Evolutionary conservation across 2,113 vertebrate genomes (phyloP).

Genomic region (Collichthys lucidus): DNA sequence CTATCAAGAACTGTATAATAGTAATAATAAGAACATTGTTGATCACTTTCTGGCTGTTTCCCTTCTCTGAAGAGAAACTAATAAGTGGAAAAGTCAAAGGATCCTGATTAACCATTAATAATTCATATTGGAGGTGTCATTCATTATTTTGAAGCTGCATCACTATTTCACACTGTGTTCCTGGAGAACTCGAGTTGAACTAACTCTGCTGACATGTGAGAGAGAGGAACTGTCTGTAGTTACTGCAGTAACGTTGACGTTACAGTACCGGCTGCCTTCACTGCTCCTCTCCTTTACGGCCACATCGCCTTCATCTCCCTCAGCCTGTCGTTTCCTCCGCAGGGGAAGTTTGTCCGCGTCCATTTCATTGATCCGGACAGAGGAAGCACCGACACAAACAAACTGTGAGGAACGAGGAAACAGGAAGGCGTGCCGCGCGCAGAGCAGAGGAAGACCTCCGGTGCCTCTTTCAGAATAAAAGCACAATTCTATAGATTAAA

Average conservation of each 20-base stretch:
- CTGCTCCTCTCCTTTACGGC: constrained; percentile 3
- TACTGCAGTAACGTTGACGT: background rate
- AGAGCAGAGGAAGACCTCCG: background rate
- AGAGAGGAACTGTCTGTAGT: background rate
- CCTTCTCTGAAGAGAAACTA: too few relatives aligned
- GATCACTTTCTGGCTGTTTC: too few relatives aligned
- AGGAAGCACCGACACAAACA: background rate
- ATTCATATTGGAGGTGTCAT: too few relatives aligned
- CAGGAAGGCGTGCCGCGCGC: too few relatives aligned
- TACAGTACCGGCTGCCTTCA: constrained; percentile 36
- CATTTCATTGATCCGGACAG: background rate
- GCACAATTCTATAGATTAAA: background rate
- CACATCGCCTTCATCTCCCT: background rate
- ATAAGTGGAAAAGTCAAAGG: too few relatives aligned
- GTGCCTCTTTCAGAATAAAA: constrained; percentile 42
- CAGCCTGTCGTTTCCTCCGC: constrained; percentile 29
- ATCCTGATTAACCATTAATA: too few relatives aligned
- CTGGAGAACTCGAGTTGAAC: background rate
- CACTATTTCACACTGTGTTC: background rate
- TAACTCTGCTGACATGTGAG: background rate
- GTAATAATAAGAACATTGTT: too few relatives aligned
- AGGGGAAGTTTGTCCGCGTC: background rate
- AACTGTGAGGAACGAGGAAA: background rate
- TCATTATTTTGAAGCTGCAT: background rate
- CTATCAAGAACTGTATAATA: too few relatives aligned